Conservation (phyloP, 2,113 vertebrate genomes). For the Xenotilapia longispinis region DNA sequence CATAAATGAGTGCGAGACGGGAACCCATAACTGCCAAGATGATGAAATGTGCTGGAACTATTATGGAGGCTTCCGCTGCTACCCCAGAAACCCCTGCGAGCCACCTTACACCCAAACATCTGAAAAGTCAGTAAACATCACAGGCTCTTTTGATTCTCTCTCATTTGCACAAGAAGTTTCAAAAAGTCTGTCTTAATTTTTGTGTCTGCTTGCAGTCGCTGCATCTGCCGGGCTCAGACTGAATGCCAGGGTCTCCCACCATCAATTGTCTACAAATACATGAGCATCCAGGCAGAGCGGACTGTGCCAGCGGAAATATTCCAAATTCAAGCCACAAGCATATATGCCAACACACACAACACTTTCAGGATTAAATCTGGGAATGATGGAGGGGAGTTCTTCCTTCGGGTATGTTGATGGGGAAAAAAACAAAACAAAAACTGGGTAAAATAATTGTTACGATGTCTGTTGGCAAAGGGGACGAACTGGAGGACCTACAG, state of each 20-base stretch:
- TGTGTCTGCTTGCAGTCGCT: conserved; percentile 76
- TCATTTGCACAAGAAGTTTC: background rate
- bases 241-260: conserved; percentile 83
- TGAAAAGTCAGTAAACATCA: conserved; percentile 82
- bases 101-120: conserved; percentile 86
- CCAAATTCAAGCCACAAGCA: conserved; percentile 95
- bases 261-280: conserved; percentile 94
- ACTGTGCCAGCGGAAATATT: conserved; percentile 93
- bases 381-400: conserved; percentile 92
- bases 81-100: conserved; percentile 91
- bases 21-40: conserved; percentile 83
- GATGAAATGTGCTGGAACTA: conserved; percentile 99
- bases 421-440: background rate
- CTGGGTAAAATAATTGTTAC: background rate
- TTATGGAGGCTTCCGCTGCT: conserved; percentile 91
- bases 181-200: background rate
- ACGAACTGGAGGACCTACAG: background rate
- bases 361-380: conserved; percentile 96
- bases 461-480: background rate
- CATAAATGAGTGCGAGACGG: conserved; percentile 92
- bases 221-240: conserved; percentile 79
- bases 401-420: conserved; percentile 80
- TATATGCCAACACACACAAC: conserved; percentile 92
- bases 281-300: conserved; percentile 93
- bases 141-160: background rate